Evolutionary conservation across 2,797 vertebrate genomes (phyloP), one percentile per base, ranked within the genome.

Genomic region (Notolabrus celidotus): DNA sequence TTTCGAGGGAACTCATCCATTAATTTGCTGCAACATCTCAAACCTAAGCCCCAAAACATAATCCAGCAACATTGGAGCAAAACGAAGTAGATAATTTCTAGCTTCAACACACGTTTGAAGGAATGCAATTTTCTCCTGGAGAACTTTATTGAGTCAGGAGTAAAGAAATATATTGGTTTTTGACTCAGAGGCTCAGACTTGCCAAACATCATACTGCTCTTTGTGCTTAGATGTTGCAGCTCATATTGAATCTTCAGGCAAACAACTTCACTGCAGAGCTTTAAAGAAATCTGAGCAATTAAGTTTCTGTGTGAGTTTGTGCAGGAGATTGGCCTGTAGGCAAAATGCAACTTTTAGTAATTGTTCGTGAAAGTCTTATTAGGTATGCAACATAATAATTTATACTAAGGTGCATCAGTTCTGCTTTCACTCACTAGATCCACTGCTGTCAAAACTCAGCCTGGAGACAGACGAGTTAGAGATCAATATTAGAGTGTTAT

Each of bases 111-210:
- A 67, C 11, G 51, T 77, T 55, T 47, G 38, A 17, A 67, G 64
- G 56, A 85, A 85, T 72, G 69, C 65, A 76, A 74, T 87, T 85
- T 87, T 83, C 69, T 80, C 61, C 66, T 71, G 54, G n/a, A 80
- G 57, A 77, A 78, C 76, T 73, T 84, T 80, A 84, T 83, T 78
- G 68, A 84, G 80, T 77, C 67, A 62, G 74, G 67, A 83, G 74
- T 78, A 71, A 82, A 77, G 73, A 83, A 77, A 74, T 72, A 78
- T 83, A 80, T 82, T 87, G 83, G 72, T 80, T 88, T 85, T 77
- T 53, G 41, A 87, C 75, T 89, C 72, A 62, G 71, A 84, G 77
- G 77, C 77, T 77, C 73, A 73, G 72, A 73, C 80, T 82, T 74
- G 67, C 66, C 72, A 82, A 85, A 80, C 81, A 83, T 83, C 77